Conservation (phyloP, 2,797 vertebrate genomes). For the Onychomys torridus region DNA sequence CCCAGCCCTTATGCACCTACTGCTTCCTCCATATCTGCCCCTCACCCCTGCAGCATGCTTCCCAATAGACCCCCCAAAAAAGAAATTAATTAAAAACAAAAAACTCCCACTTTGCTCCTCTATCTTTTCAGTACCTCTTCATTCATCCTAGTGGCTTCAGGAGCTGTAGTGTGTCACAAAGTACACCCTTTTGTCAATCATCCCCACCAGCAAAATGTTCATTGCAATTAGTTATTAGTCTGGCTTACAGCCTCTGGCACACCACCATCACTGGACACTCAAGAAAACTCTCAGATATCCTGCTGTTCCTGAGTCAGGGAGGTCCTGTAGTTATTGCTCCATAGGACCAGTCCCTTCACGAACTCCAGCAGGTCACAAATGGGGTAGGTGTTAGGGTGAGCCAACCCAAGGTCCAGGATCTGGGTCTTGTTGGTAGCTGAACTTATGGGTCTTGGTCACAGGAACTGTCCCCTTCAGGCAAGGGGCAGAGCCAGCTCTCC, state of each 20-base stretch:
- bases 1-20: background rate
- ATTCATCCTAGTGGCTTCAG: background rate
- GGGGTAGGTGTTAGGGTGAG: background rate
- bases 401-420: background rate
- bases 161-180: background rate
- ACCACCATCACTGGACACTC: background rate
- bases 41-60: background rate
- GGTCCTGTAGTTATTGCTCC: background rate
- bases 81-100: background rate
- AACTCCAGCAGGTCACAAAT: background rate
- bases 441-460: background rate
- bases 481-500: background rate
- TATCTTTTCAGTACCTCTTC: background rate
- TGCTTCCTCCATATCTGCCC: background rate
- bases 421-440: background rate
- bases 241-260: background rate
- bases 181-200: background rate
- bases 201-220: background rate
- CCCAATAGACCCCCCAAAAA: background rate
- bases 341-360: background rate
- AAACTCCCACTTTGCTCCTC: background rate
- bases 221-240: background rate
- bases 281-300: background rate
- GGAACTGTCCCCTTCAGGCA: background rate
- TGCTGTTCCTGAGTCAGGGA: background rate